Base-by-base conservation (phyloP, 53 echinoderm and acorn worm species). In the Arbacia lixula region DNA sequence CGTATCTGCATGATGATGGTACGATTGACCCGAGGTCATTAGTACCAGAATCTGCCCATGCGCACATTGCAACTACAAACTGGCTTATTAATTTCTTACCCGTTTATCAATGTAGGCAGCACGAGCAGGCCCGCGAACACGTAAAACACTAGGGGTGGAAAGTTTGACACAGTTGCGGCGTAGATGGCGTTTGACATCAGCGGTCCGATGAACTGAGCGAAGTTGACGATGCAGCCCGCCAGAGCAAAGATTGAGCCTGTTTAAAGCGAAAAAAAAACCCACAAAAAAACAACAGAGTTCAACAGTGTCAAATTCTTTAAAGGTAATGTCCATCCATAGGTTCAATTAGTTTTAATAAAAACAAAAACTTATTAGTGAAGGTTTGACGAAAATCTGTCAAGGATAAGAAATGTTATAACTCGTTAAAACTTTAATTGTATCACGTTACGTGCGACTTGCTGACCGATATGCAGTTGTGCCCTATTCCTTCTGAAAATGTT, bases 141-240 rank as follows among this genome's bases (percentile, higher is more conserved):
- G 10, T 53, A 75, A 26, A 75, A 75, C 2, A 54, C 75, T 2
- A 75, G 75, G 31, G 75, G 75, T 2, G 75, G 31, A 38, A 25
- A 54, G 75, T 53, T 20, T 5, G 75, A 52, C 54, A 75, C 75
- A 2, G 75, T 75, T n/a, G 75, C 31, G n/a, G 75, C 52, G 55
- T 75, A 75, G 34, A 75, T 5, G 54, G 75, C 75, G 36, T 75
- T 75, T 34, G 54, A 31, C 20, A 75, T 5, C 21, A 75, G 28
- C 10, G 75, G 75, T 32, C 75, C 75, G 31, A 75, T 25, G 22
- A 75, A 75, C 50, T 75, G 75, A 5, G 75, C 52, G 32, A 75
- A 32, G 22, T 54, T 75, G 30, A 36, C 53, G 19, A 75, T 53
- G 30, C 75, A 75, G 0, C 75, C 75, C 6, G 75, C 75, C 6